Base-by-base conservation (phyloP, 2,113 vertebrate species). In the Hemibagrus wyckioides region DNA sequence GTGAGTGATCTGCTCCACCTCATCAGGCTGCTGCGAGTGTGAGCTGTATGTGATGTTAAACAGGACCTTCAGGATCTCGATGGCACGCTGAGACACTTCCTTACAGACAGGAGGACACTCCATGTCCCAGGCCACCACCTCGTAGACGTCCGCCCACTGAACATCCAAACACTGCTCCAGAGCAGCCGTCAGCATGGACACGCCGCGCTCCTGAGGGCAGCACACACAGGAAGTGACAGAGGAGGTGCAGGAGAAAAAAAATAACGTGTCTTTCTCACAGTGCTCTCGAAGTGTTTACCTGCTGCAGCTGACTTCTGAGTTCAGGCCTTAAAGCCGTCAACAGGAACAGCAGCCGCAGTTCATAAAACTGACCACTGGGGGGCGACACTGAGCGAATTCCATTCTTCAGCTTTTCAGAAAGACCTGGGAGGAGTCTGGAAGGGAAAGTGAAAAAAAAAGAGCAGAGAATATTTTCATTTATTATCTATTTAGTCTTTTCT, bases 261-360 rank as follows among this genome's bases (percentile, higher is more conserved):
- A 0, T 33, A 9, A 9, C 21, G 1, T 3, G 25, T 56, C 19
- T 6, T 25, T 28, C 19, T 48, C 44, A 48, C 44, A 48, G 9
- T 5, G 9, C 44, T 23, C 44, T 44, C 9, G 1, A 19, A 6
- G n/a, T 82, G 2, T 67, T 63, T 80, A 94, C 94, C 93, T 92
- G 92, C 30, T 91, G 89, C 33, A 96, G 94, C 85, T 95, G 94
- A 80, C 84, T 86, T 81, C 94, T 93, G 87, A 95, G 94, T 85
- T 96, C 96, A 2, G 94, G 92, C 0, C 94, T 88, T 5, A 96
- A 91, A 0, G 96, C 96, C 0, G 95, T 96, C 21, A 95, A 89
- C 56, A 96, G 94, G 67, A 96, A 96, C 80, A 95, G 91, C 88
- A 96, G 94, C 19, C 95, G 95, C 4, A 96, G 92, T 89, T 96